Conservation (phyloP, 1,140 invertebrate genomes). For the Drosophila bipectinata region DNA sequence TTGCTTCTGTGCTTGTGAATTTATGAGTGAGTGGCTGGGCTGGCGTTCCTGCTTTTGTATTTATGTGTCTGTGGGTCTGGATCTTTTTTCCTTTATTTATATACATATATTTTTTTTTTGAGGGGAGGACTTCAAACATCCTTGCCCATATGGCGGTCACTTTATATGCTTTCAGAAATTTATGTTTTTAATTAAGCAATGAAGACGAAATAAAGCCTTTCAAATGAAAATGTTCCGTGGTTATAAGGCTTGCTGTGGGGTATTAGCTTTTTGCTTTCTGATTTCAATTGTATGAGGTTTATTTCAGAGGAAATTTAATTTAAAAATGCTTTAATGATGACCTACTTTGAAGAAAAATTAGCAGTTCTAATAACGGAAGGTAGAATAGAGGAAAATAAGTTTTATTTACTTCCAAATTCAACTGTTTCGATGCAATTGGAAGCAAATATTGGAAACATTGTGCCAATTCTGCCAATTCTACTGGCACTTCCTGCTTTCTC, state of each 20-base stretch:
- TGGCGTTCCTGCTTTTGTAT: conserved; percentile 29
- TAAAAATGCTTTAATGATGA: too few species aligned
- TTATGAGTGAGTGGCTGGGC: conserved; percentile 51
- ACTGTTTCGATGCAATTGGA: background rate
- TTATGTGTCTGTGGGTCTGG: conserved; percentile 17
- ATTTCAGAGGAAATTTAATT: too few species aligned
- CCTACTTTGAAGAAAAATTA: too few species aligned
- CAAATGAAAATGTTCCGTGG: conserved; percentile 34
- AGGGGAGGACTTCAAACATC: conserved; percentile 30
- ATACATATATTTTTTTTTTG: conserved; percentile 17
- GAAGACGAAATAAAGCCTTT: conserved; percentile 37
- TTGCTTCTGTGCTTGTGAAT: conserved; percentile 66
- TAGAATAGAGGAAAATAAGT: background rate
- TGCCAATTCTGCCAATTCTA: background rate
- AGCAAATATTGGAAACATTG: background rate
- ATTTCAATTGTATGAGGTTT: too few species aligned
- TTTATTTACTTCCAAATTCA: conserved; percentile 2
- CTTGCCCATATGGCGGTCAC: conserved; percentile 48
- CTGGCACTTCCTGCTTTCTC: background rate
- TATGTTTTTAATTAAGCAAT: conserved; percentile 67
- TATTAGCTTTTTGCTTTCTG: background rate
- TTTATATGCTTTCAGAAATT: conserved; percentile 49
- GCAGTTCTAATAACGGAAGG: background rate
- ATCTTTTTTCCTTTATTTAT: background rate
- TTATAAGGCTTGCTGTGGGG: background rate